Percentiles rank a stretch among this genome's conserved stretches.
These are phyloP conservation scores for Oreortyx pictus DNA, from an alignment of 2,797 vertebrate species.

Conservation along the genomic window DNA sequence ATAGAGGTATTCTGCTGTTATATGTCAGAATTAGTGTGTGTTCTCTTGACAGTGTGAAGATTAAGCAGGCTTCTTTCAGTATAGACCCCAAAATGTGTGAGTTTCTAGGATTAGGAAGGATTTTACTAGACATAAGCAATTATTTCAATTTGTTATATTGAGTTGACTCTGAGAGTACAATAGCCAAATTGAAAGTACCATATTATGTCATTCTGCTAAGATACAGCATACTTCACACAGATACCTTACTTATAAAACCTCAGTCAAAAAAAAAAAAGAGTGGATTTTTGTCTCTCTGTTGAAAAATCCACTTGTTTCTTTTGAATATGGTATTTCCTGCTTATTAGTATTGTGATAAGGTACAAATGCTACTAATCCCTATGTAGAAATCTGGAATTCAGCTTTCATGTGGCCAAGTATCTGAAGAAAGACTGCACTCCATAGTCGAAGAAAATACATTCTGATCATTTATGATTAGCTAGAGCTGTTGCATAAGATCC, in stretches of 20 bases:
- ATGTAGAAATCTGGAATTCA: background rate
- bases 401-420: background rate
- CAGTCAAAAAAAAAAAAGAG: background rate
- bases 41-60: background rate
- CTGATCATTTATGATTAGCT: slow-evolving; percentile 1
- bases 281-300: background rate
- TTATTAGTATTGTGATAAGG: background rate
- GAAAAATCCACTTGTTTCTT: background rate
- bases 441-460: background rate
- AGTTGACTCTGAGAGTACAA: background rate
- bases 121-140: background rate
- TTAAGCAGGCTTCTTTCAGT: background rate
- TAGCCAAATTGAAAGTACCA: background rate
- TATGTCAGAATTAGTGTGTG: background rate
- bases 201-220: background rate
- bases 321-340: background rate
- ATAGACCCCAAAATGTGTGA: background rate
- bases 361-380: background rate
- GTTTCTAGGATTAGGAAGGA: background rate
- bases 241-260: background rate
- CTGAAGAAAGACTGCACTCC: background rate
- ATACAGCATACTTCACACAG: background rate
- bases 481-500: slow-evolving; percentile 13
- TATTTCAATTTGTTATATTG: background rate
- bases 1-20: background rate